phyloP scores from a whole-genome alignment of 2,888 invertebrate species.

The Teinopalpus imperialis region DNA sequence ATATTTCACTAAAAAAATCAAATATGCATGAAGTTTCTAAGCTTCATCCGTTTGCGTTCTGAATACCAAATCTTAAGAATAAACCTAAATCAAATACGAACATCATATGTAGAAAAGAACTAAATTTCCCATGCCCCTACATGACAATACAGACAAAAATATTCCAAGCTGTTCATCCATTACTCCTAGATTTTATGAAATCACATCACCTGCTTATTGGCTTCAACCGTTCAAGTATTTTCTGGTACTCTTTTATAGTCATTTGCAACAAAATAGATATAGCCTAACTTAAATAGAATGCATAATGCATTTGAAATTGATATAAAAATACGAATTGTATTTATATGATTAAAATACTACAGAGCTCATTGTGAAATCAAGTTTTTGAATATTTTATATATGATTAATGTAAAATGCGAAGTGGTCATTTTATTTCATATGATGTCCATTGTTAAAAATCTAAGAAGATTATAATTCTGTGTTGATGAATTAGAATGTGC shows the following conservation, averaged over 20 bases:
- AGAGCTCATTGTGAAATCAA: too few relatives aligned
- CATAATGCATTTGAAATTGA: too few relatives aligned
- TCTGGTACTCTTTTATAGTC: too few relatives aligned
- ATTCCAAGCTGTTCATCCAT: conserved; percentile 51
- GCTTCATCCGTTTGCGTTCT: conserved; percentile 10
- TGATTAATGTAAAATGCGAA: conserved; percentile 40
- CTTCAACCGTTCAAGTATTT: conserved; percentile 27
- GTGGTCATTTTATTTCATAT: conserved; percentile 52
- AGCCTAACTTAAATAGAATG: too few relatives aligned
- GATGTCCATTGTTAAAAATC: conserved; percentile 65
- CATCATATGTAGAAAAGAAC: conserved; percentile 53
- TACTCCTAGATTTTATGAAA: conserved; percentile 43
- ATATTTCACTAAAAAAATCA: conserved; percentile 2
- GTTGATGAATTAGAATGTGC: too few relatives aligned
- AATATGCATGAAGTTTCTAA: conserved; percentile 12
- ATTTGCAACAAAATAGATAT: too few relatives aligned
- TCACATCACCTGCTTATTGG: conserved; percentile 53
- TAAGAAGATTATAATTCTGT: conserved; percentile 62
- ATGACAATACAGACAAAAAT: conserved; percentile 38
- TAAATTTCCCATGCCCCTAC: conserved; percentile 55
- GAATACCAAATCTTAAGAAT: conserved; percentile 33
- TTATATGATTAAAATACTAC: too few relatives aligned
- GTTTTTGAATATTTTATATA: too few relatives aligned
- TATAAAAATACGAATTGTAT: too few relatives aligned
- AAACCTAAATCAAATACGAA: conserved; percentile 66